Base-by-base conservation (phyloP, 64 coral and sea anemone genomes). In the Montipora sp. region DNA sequence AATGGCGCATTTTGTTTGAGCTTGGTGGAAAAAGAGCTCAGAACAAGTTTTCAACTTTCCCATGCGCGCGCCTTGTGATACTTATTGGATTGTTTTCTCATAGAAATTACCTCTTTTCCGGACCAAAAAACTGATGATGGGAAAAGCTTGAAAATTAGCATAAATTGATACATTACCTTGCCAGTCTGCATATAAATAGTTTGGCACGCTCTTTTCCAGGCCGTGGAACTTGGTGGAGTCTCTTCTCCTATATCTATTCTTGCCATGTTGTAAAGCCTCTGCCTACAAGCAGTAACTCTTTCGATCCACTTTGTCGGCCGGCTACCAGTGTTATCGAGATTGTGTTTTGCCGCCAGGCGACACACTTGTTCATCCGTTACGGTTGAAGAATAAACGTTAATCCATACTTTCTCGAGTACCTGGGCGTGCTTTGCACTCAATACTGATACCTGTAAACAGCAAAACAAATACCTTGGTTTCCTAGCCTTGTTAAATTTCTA, bases 191-290 rank as follows among this genome's bases (percentile, higher is more conserved):
- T 47, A 45, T 65, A 69, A 58, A 89, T 78, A 6, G 5, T 47
- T 8, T 89, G 87, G 75, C 87, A 89, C 0, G 87, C 59, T 57
- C 79, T 89, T 20, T 77, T 63, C 87, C 75, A 89, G 18, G 44
- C 87, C n/a, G 3, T 63, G 36, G 87, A 46, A 3, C 23, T 18
- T 1, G 13, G 27, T 2, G 87, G 87, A 13, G 75, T 89, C 10
- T 75, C 24, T 3, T 89, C 75, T 5, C 49, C 57, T 11, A 48
- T 43, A 14, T 57, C 44, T 14, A 51, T 65, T 7, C 14, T 13
- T 18, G 53, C 75, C 3, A 11, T 18, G 0, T 55, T 27, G 75
- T 78, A 89, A 8, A 89, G 75, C 87, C 87, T 78, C 58, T 89
- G 73, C 24, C 74, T 19, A 47, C 87, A 78, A 2, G 74, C 12